Conservation (phyloP, 2,888 invertebrate genomes). For the Tricholauxania praeusta region DNA sequence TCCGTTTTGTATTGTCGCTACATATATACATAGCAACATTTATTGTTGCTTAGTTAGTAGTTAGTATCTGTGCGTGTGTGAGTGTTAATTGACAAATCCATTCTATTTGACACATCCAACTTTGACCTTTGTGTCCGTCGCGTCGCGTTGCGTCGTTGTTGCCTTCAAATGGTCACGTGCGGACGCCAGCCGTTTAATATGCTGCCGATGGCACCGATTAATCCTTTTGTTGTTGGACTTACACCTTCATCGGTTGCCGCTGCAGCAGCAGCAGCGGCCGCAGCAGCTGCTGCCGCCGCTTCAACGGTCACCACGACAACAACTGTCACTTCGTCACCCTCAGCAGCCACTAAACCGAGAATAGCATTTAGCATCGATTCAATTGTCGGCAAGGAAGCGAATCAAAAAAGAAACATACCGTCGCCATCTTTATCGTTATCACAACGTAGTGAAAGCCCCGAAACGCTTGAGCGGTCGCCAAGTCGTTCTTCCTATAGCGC, state of each 20-base stretch:
- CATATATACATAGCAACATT: too few species aligned
- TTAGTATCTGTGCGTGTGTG: background rate
- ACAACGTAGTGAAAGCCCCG: conserved; percentile 56
- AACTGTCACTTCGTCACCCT: conserved; percentile 40
- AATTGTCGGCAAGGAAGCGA: conserved; percentile 78
- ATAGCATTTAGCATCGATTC: conserved; percentile 96
- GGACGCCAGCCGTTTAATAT: conserved; percentile 71
- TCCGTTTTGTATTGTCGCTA: too few species aligned
- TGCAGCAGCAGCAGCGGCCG: conserved; percentile 49
- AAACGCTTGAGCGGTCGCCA: conserved; percentile 4
- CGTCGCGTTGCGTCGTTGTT: conserved; percentile 2
- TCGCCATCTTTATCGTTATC: conserved; percentile 51
- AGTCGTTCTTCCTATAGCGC: background rate
- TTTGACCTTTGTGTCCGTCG: too few species aligned
- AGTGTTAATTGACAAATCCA: background rate
- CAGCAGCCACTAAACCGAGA: conserved; percentile 80
- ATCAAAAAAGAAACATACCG: conserved; percentile 55
- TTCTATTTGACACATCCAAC: background rate
- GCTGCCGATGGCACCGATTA: conserved; percentile 91
- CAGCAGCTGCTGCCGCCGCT: conserved; percentile 33
- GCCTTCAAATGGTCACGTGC: conserved; percentile 64
- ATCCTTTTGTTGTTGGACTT: conserved; percentile 62
- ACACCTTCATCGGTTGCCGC: conserved; percentile 50
- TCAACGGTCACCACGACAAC: conserved; percentile 33
- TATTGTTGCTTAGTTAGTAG: too few species aligned